Evolutionary conservation across 1,140 invertebrate genomes (phyloP), one percentile per base, ranked within the genome.

Genomic region (Psix sp.): DNA sequence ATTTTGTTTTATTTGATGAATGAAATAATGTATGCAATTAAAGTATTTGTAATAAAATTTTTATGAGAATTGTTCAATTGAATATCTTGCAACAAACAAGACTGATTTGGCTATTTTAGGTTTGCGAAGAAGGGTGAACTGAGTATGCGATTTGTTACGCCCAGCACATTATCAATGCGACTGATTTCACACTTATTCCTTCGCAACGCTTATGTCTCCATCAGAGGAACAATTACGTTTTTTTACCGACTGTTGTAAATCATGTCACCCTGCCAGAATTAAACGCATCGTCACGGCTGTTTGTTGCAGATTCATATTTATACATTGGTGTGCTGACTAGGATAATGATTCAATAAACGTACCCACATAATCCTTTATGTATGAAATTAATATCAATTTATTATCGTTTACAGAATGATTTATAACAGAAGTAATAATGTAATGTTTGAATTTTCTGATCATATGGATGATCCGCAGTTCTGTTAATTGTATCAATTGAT

Each of bases 101-200:
- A 38, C 46, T 56, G 38, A 78, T 62, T 52, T 45, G 35, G 54
- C 65, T 66, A 14, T 67, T 77, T 54, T 33, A 1, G 56, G n/a
- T n/a, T 10, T 52, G 24, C 21, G 33, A 35, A 14, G 51, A 60
- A 67, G 75, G 65, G 56, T 71, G 45, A 43, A 51, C 31, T 66
- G 15, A 16, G 20, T 15, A 21, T 29, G n/a, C 26, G 57, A 20
- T 48, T 49, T 21, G 71, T 15, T 68, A 60, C 71, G 48, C 68
- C 59, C 72, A 57, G 70, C 79, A 67, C 80, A 86, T 84, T 83
- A 83, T 81, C 77, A 77, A 80, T 82, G 80, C 83, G 83, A 79
- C 80, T 82, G 84, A 86, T 86, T 86, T 86, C 80, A 85, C 86
- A 86, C 85, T 87, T 86, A 84, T 80, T 84, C 77, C 76, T 82